These are phyloP conservation scores for Lichenostomus cassidix DNA, from an alignment of 2,113 vertebrate species.

Conservation along the genomic window DNA sequence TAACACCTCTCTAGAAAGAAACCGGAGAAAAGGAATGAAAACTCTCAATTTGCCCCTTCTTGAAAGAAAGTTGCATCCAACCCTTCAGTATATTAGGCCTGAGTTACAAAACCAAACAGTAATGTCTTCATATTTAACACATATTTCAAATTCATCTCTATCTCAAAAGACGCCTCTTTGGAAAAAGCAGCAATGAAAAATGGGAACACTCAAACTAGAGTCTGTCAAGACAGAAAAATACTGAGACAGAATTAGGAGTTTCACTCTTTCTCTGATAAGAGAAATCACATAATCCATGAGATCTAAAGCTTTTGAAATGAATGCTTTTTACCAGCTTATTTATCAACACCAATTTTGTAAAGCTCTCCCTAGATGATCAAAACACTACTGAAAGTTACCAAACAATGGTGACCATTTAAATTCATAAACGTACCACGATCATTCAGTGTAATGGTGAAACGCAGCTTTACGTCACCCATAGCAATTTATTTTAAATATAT, in stretches of 20 bases:
- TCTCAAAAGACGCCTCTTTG: background rate
- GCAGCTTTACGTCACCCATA: background rate
- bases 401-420: background rate
- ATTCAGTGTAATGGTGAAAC: background rate
- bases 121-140: background rate
- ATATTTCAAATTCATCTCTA: background rate
- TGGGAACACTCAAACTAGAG: background rate
- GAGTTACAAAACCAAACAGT: background rate
- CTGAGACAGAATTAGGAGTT: background rate
- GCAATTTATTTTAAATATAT: background rate
- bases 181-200: background rate
- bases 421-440: background rate
- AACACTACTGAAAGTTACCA: background rate
- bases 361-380: background rate
- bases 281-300: background rate
- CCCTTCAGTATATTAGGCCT: background rate
- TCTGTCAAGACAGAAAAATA: background rate
- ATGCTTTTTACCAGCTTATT: background rate
- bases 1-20: background rate
- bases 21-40: background rate
- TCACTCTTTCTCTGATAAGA: background rate
- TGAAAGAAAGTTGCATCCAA: background rate
- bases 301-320: background rate
- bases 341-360: background rate
- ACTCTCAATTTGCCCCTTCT: background rate